Evolutionary conservation across 2,888 invertebrate species (phyloP), one percentile per base, ranked within the genome.

Genomic region (Morpho achilles): DNA sequence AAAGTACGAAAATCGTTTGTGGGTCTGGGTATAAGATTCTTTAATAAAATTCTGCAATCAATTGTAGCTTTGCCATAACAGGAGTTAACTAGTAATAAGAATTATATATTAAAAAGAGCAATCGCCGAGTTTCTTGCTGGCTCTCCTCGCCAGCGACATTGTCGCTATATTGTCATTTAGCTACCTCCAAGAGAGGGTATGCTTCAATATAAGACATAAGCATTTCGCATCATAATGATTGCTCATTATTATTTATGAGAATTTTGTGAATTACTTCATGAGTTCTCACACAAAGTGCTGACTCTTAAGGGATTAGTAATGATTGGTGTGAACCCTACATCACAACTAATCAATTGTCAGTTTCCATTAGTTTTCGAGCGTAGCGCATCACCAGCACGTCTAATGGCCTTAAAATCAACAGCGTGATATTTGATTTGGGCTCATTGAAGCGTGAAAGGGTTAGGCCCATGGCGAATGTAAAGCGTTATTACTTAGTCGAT

Each of bases 361-460:
- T 9, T 43, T 43, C 43, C 43, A n/a, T n/a, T 7, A 43, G 3
- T 43, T 43, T 43, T 9, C 43, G 43, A 32, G 5, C 5, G 5
- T 1, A 32, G 32, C 32, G 32, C 32, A 32, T 32, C 32, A 32
- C 32, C 3, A 32, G 32, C 32, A 32, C 32, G 52, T 44, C 39
- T 32, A 8, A 16, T 44, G 53, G 46, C 40, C 53, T n/a, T 32
- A 46, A 9, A 46, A 22, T 40, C 53, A 46, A 8, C 22, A 46
- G 46, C 47, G 41, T 53, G 53, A 46, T 46, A 53, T 53, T 53
- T 53, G 46, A 53, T 53, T 53, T 9, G 46, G 16, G 46, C 22
- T 22, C 46, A 16, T 32, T 53, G 41, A 46, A 47, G 46, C 53
- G 22, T 47, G 53, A 1, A 41, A 40, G 53, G 53, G 53, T 53